phyloP scores from a whole-genome alignment of 2,113 vertebrate species.

The Sterrhoptilus dennistouni region DNA sequence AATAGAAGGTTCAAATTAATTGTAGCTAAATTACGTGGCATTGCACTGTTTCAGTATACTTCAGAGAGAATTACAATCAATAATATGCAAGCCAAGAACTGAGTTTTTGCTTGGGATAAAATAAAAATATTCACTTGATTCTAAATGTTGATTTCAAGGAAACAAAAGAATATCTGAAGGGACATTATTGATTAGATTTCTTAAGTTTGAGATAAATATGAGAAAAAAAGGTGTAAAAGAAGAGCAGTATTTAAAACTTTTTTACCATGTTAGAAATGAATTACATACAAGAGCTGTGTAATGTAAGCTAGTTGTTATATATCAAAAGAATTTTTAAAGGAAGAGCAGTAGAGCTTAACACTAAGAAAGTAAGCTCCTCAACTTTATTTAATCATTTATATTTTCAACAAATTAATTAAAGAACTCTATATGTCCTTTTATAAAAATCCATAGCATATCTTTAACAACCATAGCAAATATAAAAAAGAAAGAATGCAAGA shows the following conservation, averaged over 20 bases:
- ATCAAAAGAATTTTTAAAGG: background rate
- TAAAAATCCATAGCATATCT: background rate
- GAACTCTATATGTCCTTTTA: background rate
- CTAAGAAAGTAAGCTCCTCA: background rate
- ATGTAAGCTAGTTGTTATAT: background rate
- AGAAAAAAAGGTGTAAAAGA: background rate
- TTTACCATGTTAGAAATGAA: background rate
- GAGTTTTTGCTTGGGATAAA: background rate
- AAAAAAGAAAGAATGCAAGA: background rate
- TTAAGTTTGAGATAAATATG: background rate
- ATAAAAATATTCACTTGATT: background rate
- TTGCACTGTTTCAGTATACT: background rate
- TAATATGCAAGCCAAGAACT: background rate
- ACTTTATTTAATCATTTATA: background rate
- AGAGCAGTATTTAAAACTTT: background rate
- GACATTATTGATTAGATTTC: background rate
- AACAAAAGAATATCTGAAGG: background rate
- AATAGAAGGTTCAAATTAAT: background rate
- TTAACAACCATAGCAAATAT: background rate
- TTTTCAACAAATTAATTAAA: background rate
- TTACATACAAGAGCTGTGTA: background rate
- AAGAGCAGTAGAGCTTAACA: background rate
- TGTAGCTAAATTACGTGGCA: background rate
- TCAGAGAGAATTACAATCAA: background rate
- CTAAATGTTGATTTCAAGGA: background rate